Percentiles rank a stretch among this genome's conserved stretches.
phyloP scores from a whole-genome alignment of 2,888 invertebrate species.

The Pseudolycoriella hygida region DNA sequence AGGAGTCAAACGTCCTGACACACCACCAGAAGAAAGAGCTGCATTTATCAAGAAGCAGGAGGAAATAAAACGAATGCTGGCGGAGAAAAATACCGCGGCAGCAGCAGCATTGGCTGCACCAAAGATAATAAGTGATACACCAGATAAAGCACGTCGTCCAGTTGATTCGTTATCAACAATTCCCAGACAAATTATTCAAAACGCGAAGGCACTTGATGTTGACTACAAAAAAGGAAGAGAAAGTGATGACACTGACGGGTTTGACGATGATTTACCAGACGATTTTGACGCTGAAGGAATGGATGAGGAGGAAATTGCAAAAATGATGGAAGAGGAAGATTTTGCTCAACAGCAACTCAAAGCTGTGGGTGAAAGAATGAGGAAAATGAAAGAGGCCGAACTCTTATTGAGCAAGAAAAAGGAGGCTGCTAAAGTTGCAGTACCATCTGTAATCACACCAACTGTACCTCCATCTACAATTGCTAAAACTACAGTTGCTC shows the following conservation, averaged over 20 bases:
- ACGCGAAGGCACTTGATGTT: slow-evolving; percentile 27
- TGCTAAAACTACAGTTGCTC: neutral
- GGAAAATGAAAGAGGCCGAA: slow-evolving; percentile 35
- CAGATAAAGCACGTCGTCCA: neutral
- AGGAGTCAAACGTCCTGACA: slow-evolving; percentile 28
- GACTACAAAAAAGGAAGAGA: slow-evolving; percentile 26
- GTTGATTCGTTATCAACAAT: slow-evolving; percentile 25
- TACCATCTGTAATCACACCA: neutral
- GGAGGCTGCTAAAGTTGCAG: slow-evolving; percentile 12
- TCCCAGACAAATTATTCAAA: slow-evolving; percentile 26
- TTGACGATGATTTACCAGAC: slow-evolving; percentile 25
- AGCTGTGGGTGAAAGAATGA: slow-evolving; percentile 29
- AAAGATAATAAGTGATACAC: slow-evolving; percentile 6
- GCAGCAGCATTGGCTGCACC: slow-evolving; percentile 23
- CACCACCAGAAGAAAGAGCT: slow-evolving; percentile 29
- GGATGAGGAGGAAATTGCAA: slow-evolving; percentile 31
- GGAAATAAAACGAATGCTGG: slow-evolving; percentile 29
- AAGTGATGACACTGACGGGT: slow-evolving; percentile 17
- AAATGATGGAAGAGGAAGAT: slow-evolving; percentile 45
- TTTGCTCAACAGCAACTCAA: slow-evolving; percentile 36
- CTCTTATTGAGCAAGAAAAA: slow-evolving; percentile 34
- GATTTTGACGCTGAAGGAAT: slow-evolving; percentile 32
- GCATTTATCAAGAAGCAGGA: slow-evolving; percentile 28
- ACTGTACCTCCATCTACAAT: neutral
- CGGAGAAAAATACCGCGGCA: slow-evolving; percentile 28